These are phyloP conservation scores for Cryptocephalus moraei DNA, from an alignment of 2,888 invertebrate genomes.

Conservation along the genomic window DNA sequence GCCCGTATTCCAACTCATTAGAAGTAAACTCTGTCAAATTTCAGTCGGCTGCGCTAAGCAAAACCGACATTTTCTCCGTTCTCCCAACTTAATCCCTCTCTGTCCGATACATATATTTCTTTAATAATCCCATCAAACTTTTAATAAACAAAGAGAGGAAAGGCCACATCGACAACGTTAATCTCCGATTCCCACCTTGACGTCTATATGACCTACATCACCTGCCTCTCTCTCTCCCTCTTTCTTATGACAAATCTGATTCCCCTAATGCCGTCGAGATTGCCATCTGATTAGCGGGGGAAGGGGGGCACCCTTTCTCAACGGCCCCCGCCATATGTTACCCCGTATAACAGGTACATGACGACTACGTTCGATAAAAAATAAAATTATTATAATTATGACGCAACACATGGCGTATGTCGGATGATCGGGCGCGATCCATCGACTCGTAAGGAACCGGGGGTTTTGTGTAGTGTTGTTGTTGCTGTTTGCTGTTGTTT, in stretches of 20 bases:
- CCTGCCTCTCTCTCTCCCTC: slow-evolving; percentile 23
- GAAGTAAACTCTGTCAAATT: too few species aligned
- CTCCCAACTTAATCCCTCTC: too few species aligned
- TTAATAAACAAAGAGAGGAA: too few species aligned
- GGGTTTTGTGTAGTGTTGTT: slow-evolving; percentile 18
- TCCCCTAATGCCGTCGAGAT: slow-evolving; percentile 13
- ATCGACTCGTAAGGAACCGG: slow-evolving; percentile 21
- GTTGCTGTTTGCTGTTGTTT: slow-evolving; percentile 1
- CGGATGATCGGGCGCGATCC: slow-evolving; percentile 16
- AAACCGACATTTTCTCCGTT: too few species aligned
- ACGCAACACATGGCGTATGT: slow-evolving; percentile 34
- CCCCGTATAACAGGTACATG: slow-evolving; percentile 4
- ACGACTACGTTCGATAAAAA: slow-evolving; percentile 15
- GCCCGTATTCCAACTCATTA: too few species aligned
- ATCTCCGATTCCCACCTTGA: slow-evolving; percentile 13
- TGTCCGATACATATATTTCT: too few species aligned
- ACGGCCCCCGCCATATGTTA: too few species aligned
- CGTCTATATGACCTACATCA: slow-evolving; percentile 18
- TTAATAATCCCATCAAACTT: too few species aligned
- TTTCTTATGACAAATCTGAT: slow-evolving; percentile 24
- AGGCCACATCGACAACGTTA: too few species aligned
- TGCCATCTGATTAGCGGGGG: slow-evolving; percentile 12
- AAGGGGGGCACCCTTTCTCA: slow-evolving; percentile 6
- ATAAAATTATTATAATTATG: slow-evolving; percentile 36
- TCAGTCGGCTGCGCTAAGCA: too few species aligned